Conservation (phyloP, 2,888 invertebrate genomes). For the Adineta ricciae region DNA sequence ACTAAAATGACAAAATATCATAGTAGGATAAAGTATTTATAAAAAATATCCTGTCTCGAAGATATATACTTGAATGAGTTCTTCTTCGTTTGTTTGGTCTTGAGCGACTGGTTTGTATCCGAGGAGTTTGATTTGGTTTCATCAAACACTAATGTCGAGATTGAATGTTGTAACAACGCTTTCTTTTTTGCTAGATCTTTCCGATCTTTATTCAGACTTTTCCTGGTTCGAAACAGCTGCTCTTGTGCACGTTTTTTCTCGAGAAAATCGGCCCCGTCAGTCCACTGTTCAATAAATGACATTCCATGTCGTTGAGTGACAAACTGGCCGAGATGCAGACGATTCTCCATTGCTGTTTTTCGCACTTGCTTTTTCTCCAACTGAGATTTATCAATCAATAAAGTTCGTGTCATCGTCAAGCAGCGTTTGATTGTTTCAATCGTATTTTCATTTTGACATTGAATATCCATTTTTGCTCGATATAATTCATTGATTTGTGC, state of each 20-base stretch:
- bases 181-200: constrained; percentile 56
- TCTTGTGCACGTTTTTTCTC: constrained; percentile 92
- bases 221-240: constrained; percentile 83
- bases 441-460: neutral
- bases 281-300: constrained; percentile 99
- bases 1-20: neutral
- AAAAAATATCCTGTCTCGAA: too few species aligned
- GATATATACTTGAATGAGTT: too few species aligned
- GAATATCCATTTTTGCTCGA: neutral
- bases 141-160: neutral
- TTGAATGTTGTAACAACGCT: neutral
- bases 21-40: too few species aligned
- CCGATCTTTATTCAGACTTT: constrained; percentile 91
- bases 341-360: constrained; percentile 95
- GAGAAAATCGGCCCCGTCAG: constrained; percentile 94
- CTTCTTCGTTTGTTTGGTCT: neutral
- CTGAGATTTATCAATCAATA: constrained; percentile 31
- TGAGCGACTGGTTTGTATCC: neutral
- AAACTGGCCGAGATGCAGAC: constrained; percentile 91
- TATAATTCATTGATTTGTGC: neutral
- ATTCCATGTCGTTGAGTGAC: constrained; percentile 97
- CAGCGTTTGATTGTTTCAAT: constrained; percentile 24
- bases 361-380: constrained; percentile 56
- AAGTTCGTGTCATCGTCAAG: constrained; percentile 23
- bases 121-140: neutral